Evolutionary conservation across 2,888 invertebrate genomes (phyloP), one percentile per base, ranked within the genome.

Genomic region (Chymomyza procnemis): DNA sequence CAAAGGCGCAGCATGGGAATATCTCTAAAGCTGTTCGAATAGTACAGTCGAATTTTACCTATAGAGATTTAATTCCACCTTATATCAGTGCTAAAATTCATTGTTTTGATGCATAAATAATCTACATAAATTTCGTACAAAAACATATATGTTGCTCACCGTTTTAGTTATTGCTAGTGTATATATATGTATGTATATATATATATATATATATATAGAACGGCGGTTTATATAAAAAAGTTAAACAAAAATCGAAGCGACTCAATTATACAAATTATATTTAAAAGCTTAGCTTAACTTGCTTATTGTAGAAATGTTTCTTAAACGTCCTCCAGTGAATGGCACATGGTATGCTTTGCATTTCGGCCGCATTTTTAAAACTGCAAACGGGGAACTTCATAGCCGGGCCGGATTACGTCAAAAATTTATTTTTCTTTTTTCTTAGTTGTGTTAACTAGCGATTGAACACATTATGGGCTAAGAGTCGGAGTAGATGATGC

Each of bases 401-500:
- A 41, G 34, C 34, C 34, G 34, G 34, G 34, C 34, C 34, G 34
- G 34, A 41, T 12, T 41, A 41, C 34, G 34, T 41, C 9, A 12
- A 41, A 41, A 8, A 26, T 26, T 26, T 26, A 1, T 2, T 6
- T 26, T 26, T 26, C 5, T 26, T 26, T 26, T 26, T n/a, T 26
- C 16, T 18, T 18, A 1, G 9, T 5, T 18, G 8, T 55, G 22
- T 55, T 16, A 18, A 55, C 12, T 21, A 26, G n/a, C n/a, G 14
- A 55, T 18, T 55, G 16, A 16, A 26, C 41, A 67, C 54, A 57
- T 50, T 64, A 18, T 60, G 63, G 79, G 89, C 86, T 90, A 90
- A 83, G 90, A 92, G 88, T 95, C 95, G 52, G 94, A 94, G 96
- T 97, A 97, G 71, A 97, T 92, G 73, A 96, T 92, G 65, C 95